A percentile compares a stretch with the other conserved stretches of the same genome.
Evolutionary conservation across 2,113 vertebrate species (phyloP).

Genomic region (Eptatretus burgeri): DNA sequence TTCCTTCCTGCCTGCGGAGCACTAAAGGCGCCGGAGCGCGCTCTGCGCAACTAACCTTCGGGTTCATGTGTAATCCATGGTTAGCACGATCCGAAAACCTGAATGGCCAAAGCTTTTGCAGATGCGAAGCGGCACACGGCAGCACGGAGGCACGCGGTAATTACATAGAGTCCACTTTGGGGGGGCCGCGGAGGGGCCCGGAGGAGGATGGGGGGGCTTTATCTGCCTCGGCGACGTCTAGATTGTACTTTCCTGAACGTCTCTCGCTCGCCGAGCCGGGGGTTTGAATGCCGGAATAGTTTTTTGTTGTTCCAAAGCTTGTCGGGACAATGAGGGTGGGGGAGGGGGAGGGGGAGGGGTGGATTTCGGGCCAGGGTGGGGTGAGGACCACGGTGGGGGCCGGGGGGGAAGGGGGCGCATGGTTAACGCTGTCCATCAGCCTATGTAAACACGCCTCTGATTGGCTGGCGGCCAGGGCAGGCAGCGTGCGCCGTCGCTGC

Average conservation of each 20-base stretch:
- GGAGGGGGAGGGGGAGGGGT: slow-evolving; percentile 1
- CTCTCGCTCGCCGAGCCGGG: background rate
- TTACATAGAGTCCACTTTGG: too few species aligned
- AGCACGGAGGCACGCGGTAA: too few species aligned
- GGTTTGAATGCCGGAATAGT: slow-evolving; percentile 6
- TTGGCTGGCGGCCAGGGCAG: slow-evolving; percentile 30
- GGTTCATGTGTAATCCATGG: too few species aligned
- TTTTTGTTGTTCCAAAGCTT: slow-evolving; percentile 6
- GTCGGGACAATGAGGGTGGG: slow-evolving; percentile 4
- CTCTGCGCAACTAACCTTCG: too few species aligned
- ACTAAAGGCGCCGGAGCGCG: too few species aligned
- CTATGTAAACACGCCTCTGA: slow-evolving; percentile 20
- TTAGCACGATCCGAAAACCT: too few species aligned
- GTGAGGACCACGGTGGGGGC: background rate
- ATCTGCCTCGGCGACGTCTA: background rate
- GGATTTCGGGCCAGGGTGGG: slow-evolving; percentile 1
- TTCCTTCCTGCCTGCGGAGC: too few species aligned
- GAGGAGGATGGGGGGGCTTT: background rate
- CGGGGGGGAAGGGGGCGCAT: background rate
- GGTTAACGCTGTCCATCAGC: slow-evolving; percentile 21
- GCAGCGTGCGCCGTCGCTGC: slow-evolving; percentile 6
- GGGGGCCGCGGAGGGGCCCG: background rate
- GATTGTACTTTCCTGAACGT: slow-evolving; percentile 6
- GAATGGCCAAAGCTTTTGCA: too few species aligned
- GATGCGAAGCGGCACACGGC: too few species aligned